Base-by-base conservation (phyloP, 2,888 invertebrate genomes). In the Crossocerus cetratus region DNA sequence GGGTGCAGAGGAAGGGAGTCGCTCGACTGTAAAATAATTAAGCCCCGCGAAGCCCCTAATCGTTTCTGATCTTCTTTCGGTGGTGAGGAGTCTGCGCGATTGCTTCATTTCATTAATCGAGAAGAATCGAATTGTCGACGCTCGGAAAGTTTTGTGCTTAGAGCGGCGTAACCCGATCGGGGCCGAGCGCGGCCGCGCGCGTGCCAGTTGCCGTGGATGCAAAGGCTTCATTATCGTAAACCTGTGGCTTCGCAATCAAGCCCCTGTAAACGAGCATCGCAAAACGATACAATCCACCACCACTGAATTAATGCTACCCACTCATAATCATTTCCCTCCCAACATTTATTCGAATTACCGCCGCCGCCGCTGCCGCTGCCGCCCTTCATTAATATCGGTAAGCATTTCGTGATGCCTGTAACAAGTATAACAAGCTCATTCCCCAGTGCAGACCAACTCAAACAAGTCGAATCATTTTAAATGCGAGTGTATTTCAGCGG, bases 81-180 rank as follows among this genome's bases (percentile, higher is more conserved):
- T 11, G 45, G 32, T 11, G 8, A 32, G 32, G 8, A 32, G 32
- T 43, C 69, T 44, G 69, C 62, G 63, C 74, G 65, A 74, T 74
- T 66, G 66, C 63, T 66, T 79, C 73, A 82, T 83, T 83, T 76
- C 78, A 83, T 83, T 83, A 77, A 83, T 83, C 69, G 77, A 44
- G 69, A 77, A 74, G 66, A 76, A 72, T 68, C 70, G 61, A 74
- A 76, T 76, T 74, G 70, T 57, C 57, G 62, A 13, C 42, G 18
- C 54, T n/a, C n/a, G 23, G 69, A 63, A 69, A 69, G 44, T 75
- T 75, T 69, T 65, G 14, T 53, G 62, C 61, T 65, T 62, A 45
- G 56, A n/a, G 20, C 23, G n/a, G 43, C 61, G 44, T 21, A 59
- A 63, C 59, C 23, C 11, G 45, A 59, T 23, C n/a, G n/a, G n/a